These are phyloP conservation scores for Notodonta dromedarius DNA, from an alignment of 2,888 invertebrate species.

Conservation along the genomic window DNA sequence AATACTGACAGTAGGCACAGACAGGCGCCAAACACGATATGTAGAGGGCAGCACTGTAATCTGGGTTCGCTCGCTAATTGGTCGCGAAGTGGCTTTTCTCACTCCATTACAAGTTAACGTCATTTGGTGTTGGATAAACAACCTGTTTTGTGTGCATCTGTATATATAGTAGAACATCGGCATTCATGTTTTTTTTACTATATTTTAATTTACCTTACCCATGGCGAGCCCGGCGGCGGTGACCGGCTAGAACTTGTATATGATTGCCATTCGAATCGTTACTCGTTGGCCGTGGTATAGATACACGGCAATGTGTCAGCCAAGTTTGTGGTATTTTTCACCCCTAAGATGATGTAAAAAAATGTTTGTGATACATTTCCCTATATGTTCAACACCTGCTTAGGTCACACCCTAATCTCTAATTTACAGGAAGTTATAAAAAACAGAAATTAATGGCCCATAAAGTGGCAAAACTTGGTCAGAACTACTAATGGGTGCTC, in stretches of 20 bases:
- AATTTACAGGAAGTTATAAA: conserved; percentile 16
- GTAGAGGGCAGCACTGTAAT: conserved; percentile 13
- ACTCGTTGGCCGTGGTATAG: too few species aligned
- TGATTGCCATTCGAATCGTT: too few species aligned
- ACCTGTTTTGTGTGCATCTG: not conserved
- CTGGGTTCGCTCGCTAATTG: conserved; percentile 19
- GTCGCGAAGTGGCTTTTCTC: conserved; percentile 10
- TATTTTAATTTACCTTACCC: too few species aligned
- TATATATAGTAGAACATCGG: not conserved
- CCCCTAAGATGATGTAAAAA: too few species aligned
- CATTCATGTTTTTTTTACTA: too few species aligned
- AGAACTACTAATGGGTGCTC: conserved; percentile 30
- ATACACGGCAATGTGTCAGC: too few species aligned
- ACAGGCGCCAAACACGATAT: conserved; percentile 8
- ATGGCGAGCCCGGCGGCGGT: too few species aligned
- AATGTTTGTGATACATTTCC: too few species aligned
- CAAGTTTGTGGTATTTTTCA: too few species aligned
- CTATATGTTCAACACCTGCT: not conserved
- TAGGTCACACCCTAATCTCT: not conserved
- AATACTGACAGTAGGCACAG: not conserved
- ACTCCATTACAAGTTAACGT: conserved; percentile 10
- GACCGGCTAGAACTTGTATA: too few species aligned
- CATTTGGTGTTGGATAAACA: conserved; percentile 10
- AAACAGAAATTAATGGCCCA: conserved; percentile 10
- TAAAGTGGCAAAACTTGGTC: conserved; percentile 17